A percentile compares a stretch with the other conserved stretches of the same genome.
phyloP scores from a whole-genome alignment of 2,888 invertebrate genomes.

The Chloromyia formosa region DNA sequence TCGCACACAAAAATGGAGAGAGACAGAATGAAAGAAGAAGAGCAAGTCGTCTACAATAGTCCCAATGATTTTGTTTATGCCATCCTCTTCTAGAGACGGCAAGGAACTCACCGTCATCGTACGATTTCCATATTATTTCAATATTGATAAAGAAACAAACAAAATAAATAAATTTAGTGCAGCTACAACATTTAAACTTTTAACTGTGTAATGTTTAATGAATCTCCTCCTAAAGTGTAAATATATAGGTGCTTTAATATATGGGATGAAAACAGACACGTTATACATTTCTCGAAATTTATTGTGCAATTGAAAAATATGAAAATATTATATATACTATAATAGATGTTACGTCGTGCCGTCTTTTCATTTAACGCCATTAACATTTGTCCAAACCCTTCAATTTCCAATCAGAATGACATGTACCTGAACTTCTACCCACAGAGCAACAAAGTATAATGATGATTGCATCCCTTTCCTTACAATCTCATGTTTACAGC shows the following conservation, averaged over 20 bases:
- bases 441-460: too few relatives aligned
- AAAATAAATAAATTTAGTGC: neutral
- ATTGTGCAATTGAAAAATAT: constrained; percentile 32
- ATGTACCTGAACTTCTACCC: constrained; percentile 12
- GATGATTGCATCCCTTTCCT: too few relatives aligned
- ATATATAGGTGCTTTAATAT: constrained; percentile 36
- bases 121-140: too few relatives aligned
- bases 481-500: too few relatives aligned
- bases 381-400: neutral
- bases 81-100: too few relatives aligned
- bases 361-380: neutral
- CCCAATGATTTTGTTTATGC: too few relatives aligned
- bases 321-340: constrained; percentile 30
- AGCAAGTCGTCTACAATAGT: neutral
- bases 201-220: too few relatives aligned
- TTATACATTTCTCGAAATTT: constrained; percentile 19
- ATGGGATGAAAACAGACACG: constrained; percentile 2
- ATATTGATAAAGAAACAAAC: neutral
- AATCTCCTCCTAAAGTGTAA: constrained; percentile 26
- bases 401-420: neutral
- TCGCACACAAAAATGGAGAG: constrained; percentile 11
- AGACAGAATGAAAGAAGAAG: neutral
- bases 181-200: constrained; percentile 27
- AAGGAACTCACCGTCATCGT: too few relatives aligned
- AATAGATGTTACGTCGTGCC: neutral